Percentiles rank a stretch among this genome's conserved stretches.
Conservation (phyloP, 2,797 vertebrate genomes). For the Threskiornis aethiopicus region DNA sequence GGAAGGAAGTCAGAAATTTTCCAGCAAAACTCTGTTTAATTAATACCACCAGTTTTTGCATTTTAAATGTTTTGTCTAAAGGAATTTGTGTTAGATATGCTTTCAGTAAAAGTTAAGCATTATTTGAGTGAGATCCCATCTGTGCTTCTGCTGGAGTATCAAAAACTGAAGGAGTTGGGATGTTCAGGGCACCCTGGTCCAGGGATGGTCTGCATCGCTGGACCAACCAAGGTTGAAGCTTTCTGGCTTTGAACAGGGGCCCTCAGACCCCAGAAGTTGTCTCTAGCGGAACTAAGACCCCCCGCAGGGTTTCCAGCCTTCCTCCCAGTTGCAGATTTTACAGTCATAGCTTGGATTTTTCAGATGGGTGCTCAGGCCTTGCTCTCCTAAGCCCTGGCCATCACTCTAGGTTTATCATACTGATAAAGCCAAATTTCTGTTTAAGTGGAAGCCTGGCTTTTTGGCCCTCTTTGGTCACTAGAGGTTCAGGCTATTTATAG, state of each 20-base stretch:
- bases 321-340: neutral
- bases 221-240: rapidly evolving
- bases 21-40: neutral
- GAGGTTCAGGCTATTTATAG: neutral
- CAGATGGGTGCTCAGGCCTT: neutral
- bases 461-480: neutral
- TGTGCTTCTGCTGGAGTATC: neutral
- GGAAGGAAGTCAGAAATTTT: neutral
- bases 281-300: neutral
- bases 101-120: neutral
- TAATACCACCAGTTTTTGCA: rapidly evolving
- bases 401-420: neutral
- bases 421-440: neutral
- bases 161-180: neutral
- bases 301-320: neutral
- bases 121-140: neutral
- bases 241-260: neutral
- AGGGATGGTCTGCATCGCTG: neutral
- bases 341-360: neutral
- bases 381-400: neutral
- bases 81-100: neutral
- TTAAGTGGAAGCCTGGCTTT: neutral
- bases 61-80: neutral
- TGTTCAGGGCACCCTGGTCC: rapidly evolving
- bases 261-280: neutral